Evolutionary conservation across 30 jellyfish, hydroid and myxozoan species (phyloP).

Genomic region (Rhopilema esculentum): DNA sequence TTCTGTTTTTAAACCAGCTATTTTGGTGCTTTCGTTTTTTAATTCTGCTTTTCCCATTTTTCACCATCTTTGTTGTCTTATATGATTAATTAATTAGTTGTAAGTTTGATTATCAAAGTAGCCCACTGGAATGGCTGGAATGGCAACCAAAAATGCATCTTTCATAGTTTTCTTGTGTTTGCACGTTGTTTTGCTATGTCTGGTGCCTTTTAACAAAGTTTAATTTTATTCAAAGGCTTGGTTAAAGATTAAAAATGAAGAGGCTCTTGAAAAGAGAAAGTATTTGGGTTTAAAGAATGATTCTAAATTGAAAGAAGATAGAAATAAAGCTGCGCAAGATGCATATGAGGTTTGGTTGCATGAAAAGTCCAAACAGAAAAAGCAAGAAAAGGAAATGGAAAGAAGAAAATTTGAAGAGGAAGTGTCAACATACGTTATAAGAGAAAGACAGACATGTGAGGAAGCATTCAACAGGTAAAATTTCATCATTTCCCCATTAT

Average conservation of each 20-base stretch:
- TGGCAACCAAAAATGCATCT: too few relatives aligned
- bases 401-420: constrained; percentile 79
- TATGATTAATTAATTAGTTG: too few relatives aligned
- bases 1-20: too few relatives aligned
- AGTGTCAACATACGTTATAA: constrained; percentile 79
- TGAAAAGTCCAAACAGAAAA: constrained; percentile 74
- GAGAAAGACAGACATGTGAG: constrained; percentile 88
- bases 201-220: background rate
- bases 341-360: constrained; percentile 84
- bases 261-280: constrained; percentile 37
- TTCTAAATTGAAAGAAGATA: constrained; percentile 4
- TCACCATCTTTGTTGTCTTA: too few relatives aligned
- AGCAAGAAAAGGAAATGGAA: constrained; percentile 74
- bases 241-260: constrained; percentile 67
- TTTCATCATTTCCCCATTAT: too few relatives aligned
- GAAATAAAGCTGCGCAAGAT: constrained; percentile 68
- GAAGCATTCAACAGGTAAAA: constrained; percentile 87
- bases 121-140: too few relatives aligned
- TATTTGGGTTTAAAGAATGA: background rate
- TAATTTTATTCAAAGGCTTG: constrained; percentile 56
- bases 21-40: too few relatives aligned
- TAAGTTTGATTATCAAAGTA: too few relatives aligned
- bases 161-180: too few relatives aligned
- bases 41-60: too few relatives aligned
- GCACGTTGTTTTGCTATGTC: background rate